Percentiles rank a stretch among this genome's conserved stretches.
phyloP scores from a whole-genome alignment of 2,888 invertebrate genomes.

The Hyalella azteca region DNA sequence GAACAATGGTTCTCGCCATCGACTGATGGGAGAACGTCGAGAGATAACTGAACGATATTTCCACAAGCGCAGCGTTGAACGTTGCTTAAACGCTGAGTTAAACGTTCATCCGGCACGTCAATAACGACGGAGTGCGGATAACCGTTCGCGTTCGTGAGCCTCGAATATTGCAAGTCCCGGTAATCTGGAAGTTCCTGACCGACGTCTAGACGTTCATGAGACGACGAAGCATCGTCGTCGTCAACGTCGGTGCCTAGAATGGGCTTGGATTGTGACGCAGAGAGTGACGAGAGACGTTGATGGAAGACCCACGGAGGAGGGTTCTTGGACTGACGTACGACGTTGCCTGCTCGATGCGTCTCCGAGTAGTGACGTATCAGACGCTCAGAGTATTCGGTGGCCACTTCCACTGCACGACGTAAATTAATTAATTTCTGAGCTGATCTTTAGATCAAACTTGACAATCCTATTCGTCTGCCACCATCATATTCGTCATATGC shows the following conservation, averaged over 20 bases:
- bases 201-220: background rate
- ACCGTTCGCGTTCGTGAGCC: background rate
- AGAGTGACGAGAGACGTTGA: background rate
- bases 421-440: background rate
- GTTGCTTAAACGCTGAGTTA: too few species aligned
- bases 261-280: background rate
- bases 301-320: conserved; percentile 1
- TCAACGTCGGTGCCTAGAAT: background rate
- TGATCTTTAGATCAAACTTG: background rate
- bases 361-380: background rate
- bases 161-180: background rate
- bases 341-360: background rate
- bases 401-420: background rate
- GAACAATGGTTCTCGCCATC: too few species aligned
- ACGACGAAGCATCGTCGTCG: background rate
- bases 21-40: too few species aligned
- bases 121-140: background rate
- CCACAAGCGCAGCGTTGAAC: too few species aligned
- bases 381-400: background rate
- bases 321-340: background rate
- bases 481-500: background rate
- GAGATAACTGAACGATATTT: too few species aligned
- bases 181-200: background rate
- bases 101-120: too few species aligned
- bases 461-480: background rate